phyloP scores from a whole-genome alignment of 2,888 invertebrate species.

The Drosophila meridionalis region DNA sequence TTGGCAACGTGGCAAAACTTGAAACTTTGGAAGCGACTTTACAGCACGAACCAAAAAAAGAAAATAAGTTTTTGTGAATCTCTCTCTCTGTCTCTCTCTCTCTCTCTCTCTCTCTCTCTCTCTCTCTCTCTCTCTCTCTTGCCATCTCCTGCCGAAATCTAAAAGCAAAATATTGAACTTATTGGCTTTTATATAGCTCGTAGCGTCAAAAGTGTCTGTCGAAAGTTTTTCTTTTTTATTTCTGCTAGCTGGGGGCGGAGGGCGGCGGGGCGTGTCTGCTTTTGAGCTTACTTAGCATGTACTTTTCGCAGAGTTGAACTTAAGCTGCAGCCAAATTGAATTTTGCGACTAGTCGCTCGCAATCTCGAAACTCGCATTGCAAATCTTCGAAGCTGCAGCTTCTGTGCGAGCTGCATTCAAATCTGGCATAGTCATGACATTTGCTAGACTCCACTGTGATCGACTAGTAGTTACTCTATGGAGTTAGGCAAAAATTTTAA shows the following conservation, averaged over 20 bases:
- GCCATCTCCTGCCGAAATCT: constrained; percentile 33
- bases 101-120: background rate
- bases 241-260: background rate
- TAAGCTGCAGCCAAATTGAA: constrained; percentile 77
- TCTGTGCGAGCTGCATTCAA: constrained; percentile 36
- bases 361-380: constrained; percentile 61
- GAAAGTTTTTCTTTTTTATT: constrained; percentile 24
- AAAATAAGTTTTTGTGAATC: constrained; percentile 35
- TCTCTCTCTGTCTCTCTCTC: background rate
- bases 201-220: constrained; percentile 70
- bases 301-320: constrained; percentile 69
- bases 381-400: constrained; percentile 53
- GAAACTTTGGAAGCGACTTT: constrained; percentile 68
- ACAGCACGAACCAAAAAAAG: constrained; percentile 42
- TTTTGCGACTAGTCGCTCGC: constrained; percentile 46
- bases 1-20: constrained; percentile 47
- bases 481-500: too few relatives aligned
- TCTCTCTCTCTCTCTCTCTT: background rate
- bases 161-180: constrained; percentile 81
- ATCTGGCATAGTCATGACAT: constrained; percentile 23
- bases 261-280: constrained; percentile 51
- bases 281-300: constrained; percentile 78
- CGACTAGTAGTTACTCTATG: constrained; percentile 25
- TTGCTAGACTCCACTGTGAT: background rate
- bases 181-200: constrained; percentile 78